phyloP scores from a whole-genome alignment of 2,888 invertebrate genomes.

The Philhelius pedissequus region DNA sequence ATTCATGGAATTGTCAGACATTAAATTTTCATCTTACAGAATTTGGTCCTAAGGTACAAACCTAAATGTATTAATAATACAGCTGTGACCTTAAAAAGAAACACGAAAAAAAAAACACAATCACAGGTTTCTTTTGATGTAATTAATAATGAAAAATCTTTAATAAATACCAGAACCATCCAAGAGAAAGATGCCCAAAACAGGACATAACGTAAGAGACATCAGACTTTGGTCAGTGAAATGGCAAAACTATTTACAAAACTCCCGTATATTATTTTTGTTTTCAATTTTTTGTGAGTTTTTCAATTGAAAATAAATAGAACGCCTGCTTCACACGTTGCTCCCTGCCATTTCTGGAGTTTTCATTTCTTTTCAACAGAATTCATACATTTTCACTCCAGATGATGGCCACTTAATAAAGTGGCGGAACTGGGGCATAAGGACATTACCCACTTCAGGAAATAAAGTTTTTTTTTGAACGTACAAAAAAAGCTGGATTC shows the following conservation, averaged over 20 bases:
- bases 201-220: background rate
- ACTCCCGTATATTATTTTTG: background rate
- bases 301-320: constrained; percentile 27
- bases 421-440: constrained; percentile 33
- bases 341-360: background rate
- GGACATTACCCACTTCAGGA: constrained; percentile 34
- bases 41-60: too few relatives aligned
- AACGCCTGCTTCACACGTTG: background rate
- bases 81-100: too few relatives aligned
- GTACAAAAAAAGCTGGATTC: background rate
- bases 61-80: too few relatives aligned
- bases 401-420: constrained; percentile 37
- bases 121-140: too few relatives aligned
- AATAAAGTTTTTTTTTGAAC: background rate
- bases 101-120: background rate
- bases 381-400: constrained; percentile 13
- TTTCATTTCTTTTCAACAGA: background rate
- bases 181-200: background rate
- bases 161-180: background rate
- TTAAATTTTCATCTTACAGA: too few relatives aligned
- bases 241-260: constrained; percentile 8
- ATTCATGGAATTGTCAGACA: too few relatives aligned
- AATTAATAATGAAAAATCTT: background rate
- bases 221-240: background rate
- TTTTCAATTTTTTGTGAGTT: background rate